Evolutionary conservation across 2,888 invertebrate genomes (phyloP), one percentile per base, ranked within the genome.

Genomic region (Meganola albula): DNA sequence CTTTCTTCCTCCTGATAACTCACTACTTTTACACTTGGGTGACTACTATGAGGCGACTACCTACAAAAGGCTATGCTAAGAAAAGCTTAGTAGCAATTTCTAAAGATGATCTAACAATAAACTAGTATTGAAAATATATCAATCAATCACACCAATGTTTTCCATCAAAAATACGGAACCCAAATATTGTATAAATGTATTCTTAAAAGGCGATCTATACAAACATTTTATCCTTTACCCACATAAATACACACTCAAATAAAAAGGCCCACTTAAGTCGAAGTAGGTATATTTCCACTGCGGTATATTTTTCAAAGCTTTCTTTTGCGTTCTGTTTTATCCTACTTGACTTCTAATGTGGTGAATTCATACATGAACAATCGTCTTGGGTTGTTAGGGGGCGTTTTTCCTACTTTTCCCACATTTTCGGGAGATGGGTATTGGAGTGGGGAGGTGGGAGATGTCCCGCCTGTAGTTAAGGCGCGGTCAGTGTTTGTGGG

Each of bases 291-390:
- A 78, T 78, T 74, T 71, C 69, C 76, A 68, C 65, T 66, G 72
- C 56, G 58, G 66, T 73, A 73, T 80, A 79, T 80, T 74, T 78
- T 73, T 71, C 74, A 71, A 78, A 75, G 79, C 74, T 76, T 76
- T 76, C 73, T 68, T 58, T 50, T 59, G 69, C 74, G 75, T 74
- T 73, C 75, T 73, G 84, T 84, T 84, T 85, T 83, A 86, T 86
- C 86, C 86, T 87, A 87, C 88, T 87, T 88, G 89, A 86, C 87
- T 88, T 83, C 75, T 90, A 89, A 90, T 90, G 90, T 90, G 89
- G 87, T 90, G 90, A 89, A 90, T 90, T 88, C 89, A 90, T 90
- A 90, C 89, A 90, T 90, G 89, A 88, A 88, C 89, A 90, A 86
- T 83, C 66, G 79, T 70, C 68, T 61, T 48, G 54, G 65, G 52